A percentile compares a stretch with the other conserved stretches of the same genome.
phyloP scores from a whole-genome alignment of 2,113 vertebrate genomes.

The Alces alces region DNA sequence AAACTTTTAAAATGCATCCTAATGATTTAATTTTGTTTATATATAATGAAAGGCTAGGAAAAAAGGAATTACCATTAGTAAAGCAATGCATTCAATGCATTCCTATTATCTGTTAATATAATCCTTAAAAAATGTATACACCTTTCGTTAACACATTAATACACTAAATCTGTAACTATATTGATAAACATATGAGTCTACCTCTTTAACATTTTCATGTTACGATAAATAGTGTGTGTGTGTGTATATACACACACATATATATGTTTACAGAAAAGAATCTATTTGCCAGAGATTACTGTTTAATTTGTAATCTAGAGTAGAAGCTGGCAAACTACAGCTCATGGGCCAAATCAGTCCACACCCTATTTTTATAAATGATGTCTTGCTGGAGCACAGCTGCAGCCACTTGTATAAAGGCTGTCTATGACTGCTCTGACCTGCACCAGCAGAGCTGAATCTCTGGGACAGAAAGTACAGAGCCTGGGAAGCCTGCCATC shows the following conservation, averaged over 20 bases:
- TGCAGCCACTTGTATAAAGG: neutral
- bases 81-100: neutral
- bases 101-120: slow-evolving; percentile 12
- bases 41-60: neutral
- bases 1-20: neutral
- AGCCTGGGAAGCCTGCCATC: neutral
- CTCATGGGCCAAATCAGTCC: neutral
- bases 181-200: neutral
- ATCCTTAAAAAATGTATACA: neutral
- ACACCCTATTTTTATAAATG: neutral
- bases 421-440: neutral
- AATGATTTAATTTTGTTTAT: neutral
- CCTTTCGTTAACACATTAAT: neutral
- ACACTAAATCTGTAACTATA: neutral
- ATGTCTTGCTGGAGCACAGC: neutral
- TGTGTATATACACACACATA: neutral
- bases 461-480: neutral
- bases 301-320: neutral
- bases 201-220: neutral
- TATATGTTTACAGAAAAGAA: neutral
- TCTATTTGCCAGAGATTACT: neutral
- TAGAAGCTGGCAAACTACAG: neutral
- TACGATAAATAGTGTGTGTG: neutral
- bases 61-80: neutral
- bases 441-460: neutral